These are phyloP conservation scores for Alectura lathami DNA, from an alignment of 2,113 vertebrate genomes.

Conservation along the genomic window DNA sequence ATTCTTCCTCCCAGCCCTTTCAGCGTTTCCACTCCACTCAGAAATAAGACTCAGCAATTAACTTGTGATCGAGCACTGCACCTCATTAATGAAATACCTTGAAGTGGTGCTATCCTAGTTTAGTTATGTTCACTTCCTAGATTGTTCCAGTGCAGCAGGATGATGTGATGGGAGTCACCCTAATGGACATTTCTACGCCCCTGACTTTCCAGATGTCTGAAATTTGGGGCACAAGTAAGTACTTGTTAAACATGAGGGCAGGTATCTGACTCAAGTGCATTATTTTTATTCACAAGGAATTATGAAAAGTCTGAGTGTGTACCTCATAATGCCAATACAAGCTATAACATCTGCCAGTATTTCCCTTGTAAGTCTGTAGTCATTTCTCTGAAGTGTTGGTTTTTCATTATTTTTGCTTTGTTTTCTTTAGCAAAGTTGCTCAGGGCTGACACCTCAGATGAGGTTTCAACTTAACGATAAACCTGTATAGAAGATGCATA, in stretches of 20 bases:
- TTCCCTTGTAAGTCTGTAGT: not conserved
- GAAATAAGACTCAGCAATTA: constrained; percentile 57
- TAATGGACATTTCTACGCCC: not conserved
- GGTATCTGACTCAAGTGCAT: not conserved
- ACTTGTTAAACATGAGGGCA: not conserved
- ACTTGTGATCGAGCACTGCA: constrained; percentile 20
- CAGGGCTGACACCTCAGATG: not conserved
- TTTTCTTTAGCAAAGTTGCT: not conserved
- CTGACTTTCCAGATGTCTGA: not conserved
- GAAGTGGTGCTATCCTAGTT: not conserved
- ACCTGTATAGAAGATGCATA: not conserved
- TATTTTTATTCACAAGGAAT: not conserved
- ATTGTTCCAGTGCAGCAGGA: not conserved
- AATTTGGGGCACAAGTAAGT: not conserved
- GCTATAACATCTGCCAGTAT: not conserved
- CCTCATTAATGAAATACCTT: constrained; percentile 30
- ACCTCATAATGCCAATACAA: not conserved
- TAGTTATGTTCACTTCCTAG: not conserved
- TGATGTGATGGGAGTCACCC: not conserved
- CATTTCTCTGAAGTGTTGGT: not conserved
- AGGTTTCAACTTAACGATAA: not conserved
- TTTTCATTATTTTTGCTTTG: not conserved
- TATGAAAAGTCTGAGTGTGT: not conserved
- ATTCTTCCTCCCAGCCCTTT: not conserved
- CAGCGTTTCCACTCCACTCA: not conserved